Evolutionary conservation across 2,888 invertebrate species (phyloP).

Genomic region (Gryllus longicercus): DNA sequence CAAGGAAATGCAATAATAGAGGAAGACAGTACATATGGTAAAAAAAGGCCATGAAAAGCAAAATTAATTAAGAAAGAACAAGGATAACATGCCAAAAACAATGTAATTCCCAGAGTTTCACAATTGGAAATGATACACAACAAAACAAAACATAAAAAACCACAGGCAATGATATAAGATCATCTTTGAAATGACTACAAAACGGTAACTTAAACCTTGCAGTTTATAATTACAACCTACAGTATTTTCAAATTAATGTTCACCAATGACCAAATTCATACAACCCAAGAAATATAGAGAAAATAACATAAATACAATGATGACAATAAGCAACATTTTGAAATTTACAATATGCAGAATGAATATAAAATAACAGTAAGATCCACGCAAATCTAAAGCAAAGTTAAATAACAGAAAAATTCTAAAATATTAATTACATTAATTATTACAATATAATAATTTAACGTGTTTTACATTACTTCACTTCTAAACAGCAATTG

Average conservation of each 20-base stretch:
- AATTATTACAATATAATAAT: constrained; percentile 23
- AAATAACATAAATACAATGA: constrained; percentile 19
- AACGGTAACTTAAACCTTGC: not conserved
- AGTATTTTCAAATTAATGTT: not conserved
- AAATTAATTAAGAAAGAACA: not conserved
- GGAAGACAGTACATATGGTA: not conserved
- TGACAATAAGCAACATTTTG: constrained; percentile 20
- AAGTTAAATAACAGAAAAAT: constrained; percentile 23
- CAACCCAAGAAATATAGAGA: not conserved
- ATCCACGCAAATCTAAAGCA: not conserved
- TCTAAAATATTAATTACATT: constrained; percentile 3
- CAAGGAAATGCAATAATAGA: not conserved
- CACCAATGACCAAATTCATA: not conserved
- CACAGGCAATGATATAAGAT: constrained; percentile 19
- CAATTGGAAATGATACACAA: not conserved
- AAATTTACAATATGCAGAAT: constrained; percentile 20
- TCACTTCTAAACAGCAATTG: not conserved
- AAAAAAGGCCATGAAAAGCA: not conserved
- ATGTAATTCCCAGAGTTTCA: not conserved
- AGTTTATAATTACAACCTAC: not conserved
- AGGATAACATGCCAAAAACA: constrained; percentile 19
- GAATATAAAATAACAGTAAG: not conserved
- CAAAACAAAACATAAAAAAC: constrained; percentile 19
- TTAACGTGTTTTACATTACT: not conserved
- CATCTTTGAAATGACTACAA: not conserved